A percentile compares a stretch with the other conserved stretches of the same genome.
phyloP scores from a whole-genome alignment of 2,113 vertebrate species.

The Leptodactylus fuscus region DNA sequence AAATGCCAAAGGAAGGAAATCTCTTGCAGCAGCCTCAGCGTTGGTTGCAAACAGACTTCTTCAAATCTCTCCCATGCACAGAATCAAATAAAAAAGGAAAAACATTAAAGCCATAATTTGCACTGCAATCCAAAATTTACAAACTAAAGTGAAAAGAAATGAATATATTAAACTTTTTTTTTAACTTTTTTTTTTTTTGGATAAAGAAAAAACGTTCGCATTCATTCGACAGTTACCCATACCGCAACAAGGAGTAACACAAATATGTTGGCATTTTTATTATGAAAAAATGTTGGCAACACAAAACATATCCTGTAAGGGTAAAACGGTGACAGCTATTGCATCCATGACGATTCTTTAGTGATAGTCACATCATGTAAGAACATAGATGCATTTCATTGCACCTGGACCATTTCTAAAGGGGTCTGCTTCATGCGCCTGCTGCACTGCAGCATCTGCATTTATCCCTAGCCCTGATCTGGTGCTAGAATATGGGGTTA shows the following conservation, averaged over 20 bases:
- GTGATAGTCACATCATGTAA: constrained; percentile 37
- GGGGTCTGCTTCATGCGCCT: constrained; percentile 16
- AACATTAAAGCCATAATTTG: constrained; percentile 70
- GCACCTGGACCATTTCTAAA: constrained; percentile 4
- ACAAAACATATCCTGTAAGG: constrained; percentile 12
- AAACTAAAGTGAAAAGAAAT: constrained; percentile 67
- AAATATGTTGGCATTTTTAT: constrained; percentile 78
- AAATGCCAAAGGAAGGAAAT: constrained; percentile 75
- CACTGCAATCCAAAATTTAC: constrained; percentile 79
- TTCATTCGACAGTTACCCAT: constrained; percentile 65
- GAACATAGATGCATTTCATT: constrained; percentile 44
- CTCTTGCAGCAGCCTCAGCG: constrained; percentile 75
- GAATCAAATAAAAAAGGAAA: constrained; percentile 81
- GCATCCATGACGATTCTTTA: constrained; percentile 39
- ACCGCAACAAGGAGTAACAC: constrained; percentile 72
- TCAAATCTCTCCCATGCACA: constrained; percentile 82
- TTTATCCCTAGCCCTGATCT: constrained; percentile 40
- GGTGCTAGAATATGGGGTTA: constrained; percentile 23
- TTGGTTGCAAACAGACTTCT: constrained; percentile 76
- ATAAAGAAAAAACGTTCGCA: constrained; percentile 63
- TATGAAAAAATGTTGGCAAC: constrained; percentile 60
- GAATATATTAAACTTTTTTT: constrained; percentile 28
- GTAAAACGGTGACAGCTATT: constrained; percentile 50
- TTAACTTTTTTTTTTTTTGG: constrained; percentile 52
- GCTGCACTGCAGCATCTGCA: constrained; percentile 51